phyloP scores from a whole-genome alignment of 1,140 invertebrate genomes.

The Xylocopa sonorina region DNA sequence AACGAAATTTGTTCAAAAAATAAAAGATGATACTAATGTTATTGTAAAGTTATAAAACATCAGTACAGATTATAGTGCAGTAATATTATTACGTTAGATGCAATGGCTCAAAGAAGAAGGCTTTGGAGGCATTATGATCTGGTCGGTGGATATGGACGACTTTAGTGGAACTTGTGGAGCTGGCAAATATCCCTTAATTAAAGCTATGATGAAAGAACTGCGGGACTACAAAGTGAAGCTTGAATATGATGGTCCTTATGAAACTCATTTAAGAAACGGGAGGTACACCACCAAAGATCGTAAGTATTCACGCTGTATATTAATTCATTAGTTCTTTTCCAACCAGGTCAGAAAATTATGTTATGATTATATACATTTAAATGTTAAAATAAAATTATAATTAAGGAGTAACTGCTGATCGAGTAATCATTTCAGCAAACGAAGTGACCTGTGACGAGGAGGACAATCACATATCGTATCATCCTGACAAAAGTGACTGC shows the following conservation, averaged over 20 bases:
- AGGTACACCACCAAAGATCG: constrained; percentile 93
- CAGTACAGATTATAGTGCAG: too few species aligned
- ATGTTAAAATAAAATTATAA: neutral
- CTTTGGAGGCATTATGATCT: constrained; percentile 98
- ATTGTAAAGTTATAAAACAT: too few species aligned
- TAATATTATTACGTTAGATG: constrained; percentile 85
- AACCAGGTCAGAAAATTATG: too few species aligned
- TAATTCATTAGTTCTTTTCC: too few species aligned
- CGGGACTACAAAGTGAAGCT: constrained; percentile 91
- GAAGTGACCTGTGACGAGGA: constrained; percentile 95
- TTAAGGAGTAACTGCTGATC: neutral
- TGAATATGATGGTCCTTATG: constrained; percentile 94
- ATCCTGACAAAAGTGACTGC: constrained; percentile 94
- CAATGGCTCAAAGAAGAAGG: constrained; percentile 96
- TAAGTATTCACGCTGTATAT: constrained; percentile 83
- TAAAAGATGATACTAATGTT: too few species aligned
- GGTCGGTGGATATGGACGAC: constrained; percentile 98
- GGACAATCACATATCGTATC: constrained; percentile 96
- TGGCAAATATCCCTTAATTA: constrained; percentile 94
- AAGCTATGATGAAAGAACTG: constrained; percentile 92
- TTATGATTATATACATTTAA: neutral
- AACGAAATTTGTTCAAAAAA: too few species aligned
- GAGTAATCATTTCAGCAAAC: constrained; percentile 85
- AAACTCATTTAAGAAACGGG: constrained; percentile 86
- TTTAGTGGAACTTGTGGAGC: constrained; percentile 94